A percentile compares a stretch with the other conserved stretches of the same genome.
Evolutionary conservation across 35 echinoderm and acorn worm genomes (phyloP).

Genomic region (Chiridota heheva): DNA sequence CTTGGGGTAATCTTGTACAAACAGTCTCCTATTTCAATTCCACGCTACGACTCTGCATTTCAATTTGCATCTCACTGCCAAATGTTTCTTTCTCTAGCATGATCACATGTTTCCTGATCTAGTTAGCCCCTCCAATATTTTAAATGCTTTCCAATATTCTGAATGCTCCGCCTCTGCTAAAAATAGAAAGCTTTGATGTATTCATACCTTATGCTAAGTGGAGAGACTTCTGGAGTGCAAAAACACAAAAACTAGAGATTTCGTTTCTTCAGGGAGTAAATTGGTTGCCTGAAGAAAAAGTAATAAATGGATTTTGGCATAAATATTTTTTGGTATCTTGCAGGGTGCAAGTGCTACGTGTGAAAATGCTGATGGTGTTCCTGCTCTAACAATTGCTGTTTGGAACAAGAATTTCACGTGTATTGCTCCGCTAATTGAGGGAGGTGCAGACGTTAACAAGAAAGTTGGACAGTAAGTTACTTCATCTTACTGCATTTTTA

Average conservation of each 20-base stretch:
- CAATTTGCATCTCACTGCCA: no score
- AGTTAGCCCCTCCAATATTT: no score
- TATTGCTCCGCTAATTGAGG: constrained; percentile 58
- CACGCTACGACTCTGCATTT: no score
- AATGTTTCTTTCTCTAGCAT: no score
- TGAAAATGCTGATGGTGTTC: constrained; percentile 87
- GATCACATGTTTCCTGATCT: no score
- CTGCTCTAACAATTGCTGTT: constrained; percentile 75
- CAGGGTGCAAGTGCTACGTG: constrained; percentile 81
- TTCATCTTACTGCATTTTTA: neutral
- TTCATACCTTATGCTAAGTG: no score
- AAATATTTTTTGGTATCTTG: neutral
- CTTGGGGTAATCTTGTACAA: no score
- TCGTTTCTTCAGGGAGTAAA: neutral
- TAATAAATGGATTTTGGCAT: neutral
- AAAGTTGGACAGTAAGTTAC: constrained; percentile 94
- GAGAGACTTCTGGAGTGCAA: no score
- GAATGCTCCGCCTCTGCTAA: no score
- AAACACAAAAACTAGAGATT: neutral
- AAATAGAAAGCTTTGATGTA: no score
- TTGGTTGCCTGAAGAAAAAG: neutral
- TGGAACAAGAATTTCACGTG: constrained; percentile 81
- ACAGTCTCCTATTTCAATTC: no score
- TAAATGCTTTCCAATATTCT: no score
- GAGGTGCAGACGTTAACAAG: constrained; percentile 81